Evolutionary conservation across 1,140 invertebrate species (phyloP), one percentile per base, ranked within the genome.

Genomic region (Diorhabda elongata): DNA sequence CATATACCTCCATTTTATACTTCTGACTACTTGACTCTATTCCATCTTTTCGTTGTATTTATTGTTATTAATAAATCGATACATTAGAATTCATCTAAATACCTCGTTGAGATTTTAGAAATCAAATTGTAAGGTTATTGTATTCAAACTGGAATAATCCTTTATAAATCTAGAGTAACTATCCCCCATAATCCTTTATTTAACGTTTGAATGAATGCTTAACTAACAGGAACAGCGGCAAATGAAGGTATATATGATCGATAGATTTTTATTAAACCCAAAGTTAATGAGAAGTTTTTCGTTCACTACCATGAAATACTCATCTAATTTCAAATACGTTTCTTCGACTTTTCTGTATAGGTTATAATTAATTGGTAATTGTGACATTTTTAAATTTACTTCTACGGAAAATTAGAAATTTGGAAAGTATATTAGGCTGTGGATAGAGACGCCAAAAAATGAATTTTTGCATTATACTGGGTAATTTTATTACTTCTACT

Each of bases 51-150:
- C 26, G 1, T 26, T 26, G 26, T 26, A 26, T 26, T 26, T 26
- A 26, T 26, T 26, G 26, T 26, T 26, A 26, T 26, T 26, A 26
- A 26, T 26, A 26, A 26, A 26, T 26, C 26, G 26, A 26, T 26
- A 26, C 26, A 26, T 26, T 26, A 26, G 26, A 26, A 26, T 26
- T 26, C 26, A 26, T 26, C 26, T 26, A 26, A 52, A 52, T 52
- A 52, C n/a, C 47, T n/a, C 47, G n/a, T 52, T 52, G n/a, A 52
- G 47, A 52, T 52, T 52, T 52, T 52, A 52, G 47, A 52, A 52
- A 52, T 2, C 6, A 52, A 52, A n/a, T 8, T 8, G 47, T 6
- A 52, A 52, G 47, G 47, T 52, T n/a, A n/a, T n/a, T 52, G 47
- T 52, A 52, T n/a, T 52, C 47, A 8, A 52, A 52, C 6, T 52